Evolutionary conservation across 2,113 vertebrate genomes (phyloP), one percentile per base, ranked within the genome.

Genomic region (Pholis gunnellus): DNA sequence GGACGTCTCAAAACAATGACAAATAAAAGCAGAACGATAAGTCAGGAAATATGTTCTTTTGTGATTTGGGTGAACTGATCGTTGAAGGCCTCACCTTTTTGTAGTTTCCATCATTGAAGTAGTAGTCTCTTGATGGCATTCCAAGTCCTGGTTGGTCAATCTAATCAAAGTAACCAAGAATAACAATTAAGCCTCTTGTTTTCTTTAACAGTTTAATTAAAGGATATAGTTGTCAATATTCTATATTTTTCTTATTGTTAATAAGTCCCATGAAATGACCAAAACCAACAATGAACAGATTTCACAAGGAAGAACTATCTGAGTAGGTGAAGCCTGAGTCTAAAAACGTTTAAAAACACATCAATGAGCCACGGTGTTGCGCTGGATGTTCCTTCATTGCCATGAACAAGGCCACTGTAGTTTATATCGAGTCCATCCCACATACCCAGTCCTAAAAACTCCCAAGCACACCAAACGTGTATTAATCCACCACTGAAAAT

Each of bases 61-160:
- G 10, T 59, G 48, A 25, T 77, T 73, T 74, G 8, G 7, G 22
- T 48, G 54, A 77, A 63, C 22, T 6, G 20, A 52, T 66, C 1
- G 0, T 59, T 52, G 20, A 52, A 70, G 36, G 2, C 17, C 20
- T 90, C 31, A 98, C 98, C 94, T 92, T 97, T 89, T 95, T 95
- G 88, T 96, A 97, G 92, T 92, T 96, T 73, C 96, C 96, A 87
- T 96, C 94, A 0, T 96, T 97, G 60, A 98, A 97, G 83, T 99
- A 99, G 92, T 98, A 97, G 77, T 99, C 97, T 82, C 97, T 95
- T 60, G 97, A 97, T 2, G 97, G 98, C 97, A 99, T 99, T 81
- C 98, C 98, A 75, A 99, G 87, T 34, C 93, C 95, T 6, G 98
- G 97, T 89, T 99, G 97, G 94, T 99, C 98, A 81, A 99, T 96